Evolutionary conservation across 2,888 invertebrate genomes (phyloP).

Genomic region (Agrotis puta): DNA sequence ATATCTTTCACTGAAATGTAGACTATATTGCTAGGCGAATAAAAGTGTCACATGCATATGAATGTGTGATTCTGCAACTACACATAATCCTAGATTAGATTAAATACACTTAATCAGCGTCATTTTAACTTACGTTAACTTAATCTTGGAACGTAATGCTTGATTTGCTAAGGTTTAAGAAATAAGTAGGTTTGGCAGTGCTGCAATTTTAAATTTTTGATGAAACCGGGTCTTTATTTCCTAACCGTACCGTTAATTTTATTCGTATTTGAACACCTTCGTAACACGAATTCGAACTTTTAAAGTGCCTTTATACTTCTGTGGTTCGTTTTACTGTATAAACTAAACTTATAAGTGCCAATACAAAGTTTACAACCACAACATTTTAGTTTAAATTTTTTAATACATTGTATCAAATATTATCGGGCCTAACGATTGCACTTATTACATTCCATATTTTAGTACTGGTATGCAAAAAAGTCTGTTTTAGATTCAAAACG

Average conservation of each 20-base stretch:
- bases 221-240: too few species aligned
- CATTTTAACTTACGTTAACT: background rate
- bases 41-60: slow-evolving; percentile 7
- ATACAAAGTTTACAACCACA: background rate
- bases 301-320: background rate
- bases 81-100: slow-evolving; percentile 4
- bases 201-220: slow-evolving; percentile 2
- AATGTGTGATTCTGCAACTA: slow-evolving; percentile 2
- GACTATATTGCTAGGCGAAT: background rate
- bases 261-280: background rate
- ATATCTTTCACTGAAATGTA: slow-evolving; percentile 11
- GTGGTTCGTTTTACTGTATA: background rate
- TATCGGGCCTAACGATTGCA: background rate
- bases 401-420: background rate
- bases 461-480: background rate
- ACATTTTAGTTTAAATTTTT: too few species aligned
- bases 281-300: background rate
- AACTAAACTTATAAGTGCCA: background rate
- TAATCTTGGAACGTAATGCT: background rate
- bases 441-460: background rate
- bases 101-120: background rate
- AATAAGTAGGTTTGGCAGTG: background rate
- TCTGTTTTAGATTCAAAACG: background rate
- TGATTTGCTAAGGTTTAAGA: background rate
- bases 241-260: background rate